Conservation (phyloP, 1,140 invertebrate genomes). For the Daktulosphaira vitifoliae region DNA sequence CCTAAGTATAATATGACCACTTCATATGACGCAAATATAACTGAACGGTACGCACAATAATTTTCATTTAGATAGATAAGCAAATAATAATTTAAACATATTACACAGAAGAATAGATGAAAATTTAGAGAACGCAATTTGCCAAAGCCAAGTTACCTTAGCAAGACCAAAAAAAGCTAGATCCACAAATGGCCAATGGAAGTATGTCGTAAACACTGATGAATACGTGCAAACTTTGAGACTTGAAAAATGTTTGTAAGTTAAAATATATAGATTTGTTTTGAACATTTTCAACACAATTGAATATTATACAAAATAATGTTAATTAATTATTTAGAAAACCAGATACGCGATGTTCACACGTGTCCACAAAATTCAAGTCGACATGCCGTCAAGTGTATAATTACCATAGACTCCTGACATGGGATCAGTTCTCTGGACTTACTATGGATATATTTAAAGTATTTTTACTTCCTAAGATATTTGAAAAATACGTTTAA, state of each 20-base stretch:
- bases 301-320: too few relatives aligned
- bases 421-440: slow-evolving; percentile 70
- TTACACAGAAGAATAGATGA: background rate
- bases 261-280: background rate
- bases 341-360: slow-evolving; percentile 64
- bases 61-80: too few relatives aligned
- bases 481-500: too few relatives aligned
- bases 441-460: slow-evolving; percentile 82
- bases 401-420: slow-evolving; percentile 75
- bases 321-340: slow-evolving; percentile 49
- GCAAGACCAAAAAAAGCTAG: slow-evolving; percentile 70
- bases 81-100: too few relatives aligned
- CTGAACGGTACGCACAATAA: slow-evolving; percentile 9
- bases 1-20: slow-evolving; percentile 44
- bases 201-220: slow-evolving; percentile 77
- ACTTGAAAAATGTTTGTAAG: slow-evolving; percentile 71
- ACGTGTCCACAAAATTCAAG: slow-evolving; percentile 67
- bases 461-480: too few relatives aligned
- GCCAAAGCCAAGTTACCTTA: slow-evolving; percentile 73
- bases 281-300: too few relatives aligned
- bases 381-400: slow-evolving; percentile 76
- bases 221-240: slow-evolving; percentile 76
- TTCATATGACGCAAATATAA: slow-evolving; percentile 14
- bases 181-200: slow-evolving; percentile 73
- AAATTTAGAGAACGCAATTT: slow-evolving; percentile 40